phyloP scores from a whole-genome alignment of 2,888 invertebrate species.

The Callyntrura guangdongensis region DNA sequence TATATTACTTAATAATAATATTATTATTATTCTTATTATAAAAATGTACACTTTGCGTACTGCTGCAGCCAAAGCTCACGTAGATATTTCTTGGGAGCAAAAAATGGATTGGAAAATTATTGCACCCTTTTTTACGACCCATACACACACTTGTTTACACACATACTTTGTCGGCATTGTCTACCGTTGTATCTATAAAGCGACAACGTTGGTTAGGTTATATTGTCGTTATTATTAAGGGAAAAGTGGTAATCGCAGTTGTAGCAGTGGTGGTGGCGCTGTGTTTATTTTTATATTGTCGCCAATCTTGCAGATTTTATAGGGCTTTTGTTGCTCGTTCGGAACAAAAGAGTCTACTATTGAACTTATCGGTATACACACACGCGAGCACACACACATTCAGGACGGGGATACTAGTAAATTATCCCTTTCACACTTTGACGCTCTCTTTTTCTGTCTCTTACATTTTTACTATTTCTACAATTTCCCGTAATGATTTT shows the following conservation, averaged over 20 bases:
- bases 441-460: slow-evolving; percentile 44
- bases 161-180: background rate
- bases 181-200: background rate
- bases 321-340: too few species aligned
- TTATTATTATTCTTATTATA: too few species aligned
- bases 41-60: background rate
- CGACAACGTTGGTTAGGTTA: background rate
- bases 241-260: too few species aligned
- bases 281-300: background rate
- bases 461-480: slow-evolving; percentile 25
- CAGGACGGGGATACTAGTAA: background rate
- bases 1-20: too few species aligned
- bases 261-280: background rate
- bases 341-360: background rate
- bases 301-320: too few species aligned
- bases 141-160: slow-evolving; percentile 7
- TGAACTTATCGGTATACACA: background rate
- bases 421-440: too few species aligned
- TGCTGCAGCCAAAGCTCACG: background rate
- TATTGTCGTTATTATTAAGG: background rate
- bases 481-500: slow-evolving; percentile 65
- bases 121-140: slow-evolving; percentile 71
- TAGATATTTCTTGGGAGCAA: background rate
- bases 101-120: slow-evolving; percentile 84
- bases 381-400: too few species aligned